phyloP scores from a whole-genome alignment of 2,113 vertebrate genomes.

The Crotalus tigris region DNA sequence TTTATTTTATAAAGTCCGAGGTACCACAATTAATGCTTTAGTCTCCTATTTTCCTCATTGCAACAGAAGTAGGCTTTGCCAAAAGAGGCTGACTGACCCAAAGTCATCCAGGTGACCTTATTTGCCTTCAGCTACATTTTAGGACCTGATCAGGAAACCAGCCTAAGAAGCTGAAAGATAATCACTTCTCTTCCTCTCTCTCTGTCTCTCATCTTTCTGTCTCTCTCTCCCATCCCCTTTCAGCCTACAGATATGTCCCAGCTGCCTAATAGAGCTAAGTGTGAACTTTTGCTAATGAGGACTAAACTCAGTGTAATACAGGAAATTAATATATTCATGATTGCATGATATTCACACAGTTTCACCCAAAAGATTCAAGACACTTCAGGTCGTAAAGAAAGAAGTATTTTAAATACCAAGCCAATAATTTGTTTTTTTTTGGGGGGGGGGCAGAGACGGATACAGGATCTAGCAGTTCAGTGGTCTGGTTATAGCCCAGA shows the following conservation, averaged over 20 bases:
- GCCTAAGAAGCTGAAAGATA: not conserved
- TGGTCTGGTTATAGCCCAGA: not conserved
- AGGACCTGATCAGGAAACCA: not conserved
- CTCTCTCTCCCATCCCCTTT: not conserved
- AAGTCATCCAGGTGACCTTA: not conserved
- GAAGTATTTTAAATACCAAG: not conserved
- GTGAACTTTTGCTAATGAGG: not conserved
- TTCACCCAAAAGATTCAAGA: not conserved
- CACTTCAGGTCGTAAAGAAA: not conserved
- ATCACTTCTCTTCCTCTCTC: not conserved
- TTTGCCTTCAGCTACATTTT: not conserved
- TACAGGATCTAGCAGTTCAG: not conserved
- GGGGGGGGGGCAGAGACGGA: too few species aligned
- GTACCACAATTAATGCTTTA: not conserved
- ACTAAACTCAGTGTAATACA: not conserved
- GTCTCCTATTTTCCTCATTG: not conserved
- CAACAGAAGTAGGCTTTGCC: not conserved
- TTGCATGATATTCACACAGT: not conserved
- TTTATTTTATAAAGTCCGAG: not conserved
- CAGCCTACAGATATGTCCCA: not conserved
- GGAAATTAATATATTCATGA: not conserved
- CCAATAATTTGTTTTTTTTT: not conserved
- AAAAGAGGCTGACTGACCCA: not conserved
- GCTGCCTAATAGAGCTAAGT: not conserved
- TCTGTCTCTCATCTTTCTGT: not conserved